phyloP scores from a whole-genome alignment of 2,888 invertebrate genomes.

The Melikaiella ostensackeni region DNA sequence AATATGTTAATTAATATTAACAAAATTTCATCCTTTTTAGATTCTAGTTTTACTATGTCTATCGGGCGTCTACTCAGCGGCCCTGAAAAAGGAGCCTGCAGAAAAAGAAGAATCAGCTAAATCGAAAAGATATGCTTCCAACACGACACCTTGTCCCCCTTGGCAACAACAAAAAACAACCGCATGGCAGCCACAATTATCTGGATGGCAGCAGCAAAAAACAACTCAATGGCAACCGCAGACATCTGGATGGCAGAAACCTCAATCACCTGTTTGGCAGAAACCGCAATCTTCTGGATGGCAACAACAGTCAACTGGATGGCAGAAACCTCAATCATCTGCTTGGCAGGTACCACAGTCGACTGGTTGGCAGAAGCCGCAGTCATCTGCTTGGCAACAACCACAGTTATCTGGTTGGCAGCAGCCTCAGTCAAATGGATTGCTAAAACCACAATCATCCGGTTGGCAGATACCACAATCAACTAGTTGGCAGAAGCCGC shows the following conservation, averaged over 20 bases:
- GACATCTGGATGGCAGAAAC: conserved; percentile 32
- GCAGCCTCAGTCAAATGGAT: conserved; percentile 12
- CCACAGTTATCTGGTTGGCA: conserved; percentile 39
- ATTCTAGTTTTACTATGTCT: conserved; percentile 69
- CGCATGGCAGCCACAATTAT: not conserved
- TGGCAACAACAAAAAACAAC: conserved; percentile 9
- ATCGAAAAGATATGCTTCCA: conserved; percentile 62
- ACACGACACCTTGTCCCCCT: conserved; percentile 68
- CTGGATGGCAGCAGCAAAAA: conserved; percentile 30
- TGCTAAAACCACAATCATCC: not conserved
- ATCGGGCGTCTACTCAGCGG: conserved; percentile 63
- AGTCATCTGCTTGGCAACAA: conserved; percentile 23
- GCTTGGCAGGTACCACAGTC: not conserved
- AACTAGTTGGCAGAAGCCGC: conserved; percentile 36
- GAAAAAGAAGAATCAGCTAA: conserved; percentile 57
- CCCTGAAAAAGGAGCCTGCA: conserved; percentile 48
- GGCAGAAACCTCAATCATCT: not conserved
- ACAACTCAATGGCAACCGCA: conserved; percentile 41
- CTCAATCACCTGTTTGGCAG: conserved; percentile 46
- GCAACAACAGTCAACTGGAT: conserved; percentile 46
- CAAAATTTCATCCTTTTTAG: conserved; percentile 52
- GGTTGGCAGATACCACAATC: conserved; percentile 2
- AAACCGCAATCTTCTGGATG: conserved; percentile 33
- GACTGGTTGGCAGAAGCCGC: not conserved
- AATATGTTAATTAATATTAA: too few relatives aligned